phyloP scores from a whole-genome alignment of 2,888 invertebrate genomes.

The Brenthis ino region DNA sequence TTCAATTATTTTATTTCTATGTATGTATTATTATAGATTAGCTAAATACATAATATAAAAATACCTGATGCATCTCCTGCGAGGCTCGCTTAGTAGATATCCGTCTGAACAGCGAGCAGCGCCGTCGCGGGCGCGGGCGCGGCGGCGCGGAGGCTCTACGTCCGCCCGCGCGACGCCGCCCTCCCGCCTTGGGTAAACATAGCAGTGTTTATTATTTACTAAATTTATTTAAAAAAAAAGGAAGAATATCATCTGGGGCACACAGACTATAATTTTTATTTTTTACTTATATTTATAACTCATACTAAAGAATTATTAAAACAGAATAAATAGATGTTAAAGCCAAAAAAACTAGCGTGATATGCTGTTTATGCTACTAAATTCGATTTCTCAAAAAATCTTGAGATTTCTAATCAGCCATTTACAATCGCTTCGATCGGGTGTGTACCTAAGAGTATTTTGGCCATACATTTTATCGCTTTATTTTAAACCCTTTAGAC shows the following conservation, averaged over 20 bases:
- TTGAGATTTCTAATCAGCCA: too few relatives aligned
- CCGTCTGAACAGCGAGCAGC: constrained; percentile 93
- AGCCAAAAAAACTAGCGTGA: neutral
- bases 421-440: too few relatives aligned
- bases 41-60: neutral
- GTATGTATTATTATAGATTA: too few relatives aligned
- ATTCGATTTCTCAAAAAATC: too few relatives aligned
- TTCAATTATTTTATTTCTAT: too few relatives aligned
- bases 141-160: constrained; percentile 79
- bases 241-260: too few relatives aligned
- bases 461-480: too few relatives aligned
- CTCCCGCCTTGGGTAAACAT: constrained; percentile 60
- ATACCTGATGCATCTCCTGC: constrained; percentile 93
- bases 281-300: too few relatives aligned
- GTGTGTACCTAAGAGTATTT: too few relatives aligned
- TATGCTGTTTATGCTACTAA: too few relatives aligned
- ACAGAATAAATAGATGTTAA: neutral
- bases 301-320: neutral
- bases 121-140: constrained; percentile 82
- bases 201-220: neutral
- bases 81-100: constrained; percentile 95
- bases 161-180: constrained; percentile 62
- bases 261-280: too few relatives aligned
- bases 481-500: too few relatives aligned
- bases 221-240: neutral